Conservation (phyloP, 2,113 vertebrate species). For the Coturnix japonica region DNA sequence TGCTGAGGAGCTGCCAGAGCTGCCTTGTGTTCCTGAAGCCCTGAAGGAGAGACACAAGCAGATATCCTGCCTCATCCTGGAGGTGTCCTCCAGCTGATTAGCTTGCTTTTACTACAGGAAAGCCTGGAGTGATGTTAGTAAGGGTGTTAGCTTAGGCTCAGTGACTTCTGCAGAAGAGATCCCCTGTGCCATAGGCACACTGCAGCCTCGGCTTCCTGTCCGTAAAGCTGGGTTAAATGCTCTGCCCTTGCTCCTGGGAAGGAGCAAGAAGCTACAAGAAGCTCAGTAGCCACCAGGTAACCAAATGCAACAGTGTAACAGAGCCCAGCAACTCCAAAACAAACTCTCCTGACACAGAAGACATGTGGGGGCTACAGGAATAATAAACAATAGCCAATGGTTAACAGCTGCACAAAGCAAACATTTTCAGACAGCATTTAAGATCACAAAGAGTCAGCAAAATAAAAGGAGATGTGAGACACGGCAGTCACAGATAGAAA, state of each 20-base stretch:
- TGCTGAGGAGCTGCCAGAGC: neutral
- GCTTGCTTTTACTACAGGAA: neutral
- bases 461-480: constrained; percentile 16
- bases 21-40: neutral
- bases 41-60: neutral
- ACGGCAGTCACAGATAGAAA: neutral
- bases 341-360: neutral
- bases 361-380: neutral
- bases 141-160: neutral
- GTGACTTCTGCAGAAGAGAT: neutral
- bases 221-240: neutral
- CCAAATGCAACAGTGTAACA: neutral
- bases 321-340: neutral
- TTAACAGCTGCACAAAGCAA: neutral
- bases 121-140: neutral
- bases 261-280: neutral
- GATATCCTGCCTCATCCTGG: neutral
- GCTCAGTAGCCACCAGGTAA: neutral
- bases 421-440: neutral
- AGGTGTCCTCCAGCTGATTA: neutral
- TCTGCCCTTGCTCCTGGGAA: neutral
- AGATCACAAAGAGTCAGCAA: neutral
- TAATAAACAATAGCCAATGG: neutral
- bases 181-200: neutral
- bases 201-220: neutral